A percentile compares a stretch with the other conserved stretches of the same genome.
Evolutionary conservation across 2,888 invertebrate genomes (phyloP).

Genomic region (Didymodactylos carnosus): DNA sequence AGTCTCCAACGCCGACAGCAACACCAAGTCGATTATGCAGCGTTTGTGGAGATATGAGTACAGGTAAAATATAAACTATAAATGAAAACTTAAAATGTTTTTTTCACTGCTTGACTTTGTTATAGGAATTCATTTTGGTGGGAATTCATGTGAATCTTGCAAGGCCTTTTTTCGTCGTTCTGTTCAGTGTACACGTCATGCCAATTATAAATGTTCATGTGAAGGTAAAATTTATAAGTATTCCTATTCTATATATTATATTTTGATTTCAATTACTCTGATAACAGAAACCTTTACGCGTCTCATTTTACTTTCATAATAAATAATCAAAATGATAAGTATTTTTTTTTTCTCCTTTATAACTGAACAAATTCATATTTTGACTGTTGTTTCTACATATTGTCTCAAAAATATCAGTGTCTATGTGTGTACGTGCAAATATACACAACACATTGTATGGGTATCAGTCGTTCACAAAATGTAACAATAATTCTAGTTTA

Average conservation of each 20-base stretch:
- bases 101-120: background rate
- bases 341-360: too few species aligned
- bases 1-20: too few species aligned
- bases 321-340: too few species aligned
- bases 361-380: too few species aligned
- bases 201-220: slow-evolving; percentile 11
- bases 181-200: slow-evolving; percentile 8
- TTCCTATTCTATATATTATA: background rate
- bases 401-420: too few species aligned
- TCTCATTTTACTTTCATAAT: too few species aligned
- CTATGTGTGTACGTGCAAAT: too few species aligned
- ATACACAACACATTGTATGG: too few species aligned
- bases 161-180: slow-evolving; percentile 13
- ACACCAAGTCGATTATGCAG: background rate
- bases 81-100: background rate
- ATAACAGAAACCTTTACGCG: too few species aligned
- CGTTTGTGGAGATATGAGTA: slow-evolving; percentile 12
- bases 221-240: background rate
- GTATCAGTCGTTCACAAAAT: too few species aligned
- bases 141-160: slow-evolving; percentile 10
- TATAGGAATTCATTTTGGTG: slow-evolving; percentile 10
- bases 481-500: too few species aligned
- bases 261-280: background rate
- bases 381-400: too few species aligned
- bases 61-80: background rate